Conservation (phyloP, 2,113 vertebrate genomes). For the Tyto alba region DNA sequence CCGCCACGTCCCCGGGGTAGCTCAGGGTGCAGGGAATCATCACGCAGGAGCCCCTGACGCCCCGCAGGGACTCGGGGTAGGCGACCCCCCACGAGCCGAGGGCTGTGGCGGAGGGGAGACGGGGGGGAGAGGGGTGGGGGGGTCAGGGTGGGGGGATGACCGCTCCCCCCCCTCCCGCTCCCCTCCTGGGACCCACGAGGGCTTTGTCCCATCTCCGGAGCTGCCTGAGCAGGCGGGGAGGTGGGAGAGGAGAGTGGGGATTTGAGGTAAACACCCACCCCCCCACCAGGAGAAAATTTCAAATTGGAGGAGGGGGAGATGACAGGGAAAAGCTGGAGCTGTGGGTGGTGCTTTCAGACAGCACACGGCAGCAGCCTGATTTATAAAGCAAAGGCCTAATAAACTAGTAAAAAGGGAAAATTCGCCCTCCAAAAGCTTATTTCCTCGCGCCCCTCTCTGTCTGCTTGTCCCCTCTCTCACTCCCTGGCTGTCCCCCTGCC, state of each 20-base stretch:
- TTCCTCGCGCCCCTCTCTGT: fast-evolving
- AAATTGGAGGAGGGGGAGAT: background rate
- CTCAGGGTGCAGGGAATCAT: conserved; percentile 68
- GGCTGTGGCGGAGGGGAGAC: background rate
- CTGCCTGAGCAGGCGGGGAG: no score
- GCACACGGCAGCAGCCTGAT: fast-evolving
- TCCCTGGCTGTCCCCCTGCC: background rate
- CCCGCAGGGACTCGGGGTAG: background rate
- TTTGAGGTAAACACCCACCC: fast-evolving
- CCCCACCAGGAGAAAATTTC: background rate
- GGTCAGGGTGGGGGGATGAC: no score
- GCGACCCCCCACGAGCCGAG: conserved; percentile 33
- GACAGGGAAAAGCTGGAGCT: fast-evolving
- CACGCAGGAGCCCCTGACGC: conserved; percentile 51
- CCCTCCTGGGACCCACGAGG: background rate
- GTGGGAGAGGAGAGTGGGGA: background rate
- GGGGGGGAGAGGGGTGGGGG: background rate
- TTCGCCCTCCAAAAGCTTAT: fast-evolving
- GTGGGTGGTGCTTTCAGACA: no score
- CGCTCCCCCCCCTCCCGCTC: no score
- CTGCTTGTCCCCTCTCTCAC: background rate
- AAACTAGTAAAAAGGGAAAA: background rate
- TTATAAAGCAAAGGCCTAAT: background rate
- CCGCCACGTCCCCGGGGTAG: background rate
- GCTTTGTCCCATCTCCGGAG: fast-evolving